Base-by-base conservation (phyloP, 2,113 vertebrate species). In the Nanorana parkeri region DNA sequence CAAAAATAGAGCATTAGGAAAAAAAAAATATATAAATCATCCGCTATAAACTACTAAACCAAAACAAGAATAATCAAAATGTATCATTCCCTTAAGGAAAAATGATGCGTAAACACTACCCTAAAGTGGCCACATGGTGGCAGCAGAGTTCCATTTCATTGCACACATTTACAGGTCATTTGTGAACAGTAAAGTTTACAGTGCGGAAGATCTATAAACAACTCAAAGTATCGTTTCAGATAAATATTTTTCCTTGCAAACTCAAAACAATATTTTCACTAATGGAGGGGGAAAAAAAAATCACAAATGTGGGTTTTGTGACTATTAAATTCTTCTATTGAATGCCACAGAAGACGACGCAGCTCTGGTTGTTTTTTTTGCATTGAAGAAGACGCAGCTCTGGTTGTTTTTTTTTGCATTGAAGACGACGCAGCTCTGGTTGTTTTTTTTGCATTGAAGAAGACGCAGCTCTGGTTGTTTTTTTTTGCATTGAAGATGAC, bases 11-110 rank as follows among this genome's bases (percentile, higher is more conserved):
- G 3, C 29, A 32, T 32, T 32, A 6, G 1, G 8, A 47, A 13
- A 47, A 36, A 36, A 47, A 47, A 1, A 47, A 13, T 8, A 13
- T 47, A 47, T 47, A 15, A 47, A 47, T 13, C 41, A 47, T 47
- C 13, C 1, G 2, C 13, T 15, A 47, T 47, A 47, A 47, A 47
- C 41, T 47, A 1, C 8, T 47, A 47, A 47, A 47, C 41, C 11
- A 47, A 11, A 47, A 47, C 2, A 47, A 47, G 13, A 47, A 15
- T 13, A 15, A 47, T 47, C 41, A 47, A 47, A 47, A 47, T 15
- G 41, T 10, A 47, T 47, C 41, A 47, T 13, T 10, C 41, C 88
- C 89, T 94, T 92, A 89, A 91, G 78, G 86, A 79, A 29, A 89
- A 17, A 52, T 4, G 15, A 76, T 63, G 32, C 17, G 15, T 19